Percentiles rank a stretch among this genome's conserved stretches.
Conservation (phyloP, 2,888 invertebrate genomes). For the Lumbricus terrestris region DNA sequence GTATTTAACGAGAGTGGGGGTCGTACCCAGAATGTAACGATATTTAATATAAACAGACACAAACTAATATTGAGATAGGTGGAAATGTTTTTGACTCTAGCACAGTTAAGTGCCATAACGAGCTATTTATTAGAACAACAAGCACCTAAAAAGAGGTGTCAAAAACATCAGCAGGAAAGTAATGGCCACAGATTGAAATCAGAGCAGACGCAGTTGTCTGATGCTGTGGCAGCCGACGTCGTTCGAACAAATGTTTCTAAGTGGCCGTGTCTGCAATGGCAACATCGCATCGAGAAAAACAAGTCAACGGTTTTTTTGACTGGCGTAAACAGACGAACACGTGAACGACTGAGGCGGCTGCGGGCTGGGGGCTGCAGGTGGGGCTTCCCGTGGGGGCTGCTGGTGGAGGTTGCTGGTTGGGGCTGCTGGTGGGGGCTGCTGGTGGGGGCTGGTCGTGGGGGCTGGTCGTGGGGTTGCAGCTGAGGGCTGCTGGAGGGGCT, state of each 20-base stretch:
- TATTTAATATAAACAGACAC: neutral
- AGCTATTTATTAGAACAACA: neutral
- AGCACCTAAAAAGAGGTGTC: neutral
- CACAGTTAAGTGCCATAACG: neutral
- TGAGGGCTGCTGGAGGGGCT: too few relatives aligned
- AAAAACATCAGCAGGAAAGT: neutral
- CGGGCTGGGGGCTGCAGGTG: too few relatives aligned
- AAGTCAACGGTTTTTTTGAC: neutral
- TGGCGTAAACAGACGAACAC: neutral
- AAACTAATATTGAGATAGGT: neutral
- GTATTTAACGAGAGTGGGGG: too few relatives aligned
- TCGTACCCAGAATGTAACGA: too few relatives aligned
- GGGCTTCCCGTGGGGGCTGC: too few relatives aligned
- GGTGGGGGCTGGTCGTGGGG: too few relatives aligned
- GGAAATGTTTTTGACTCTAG: neutral
- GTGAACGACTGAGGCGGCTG: neutral
- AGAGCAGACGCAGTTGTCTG: neutral
- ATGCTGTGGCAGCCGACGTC: neutral
- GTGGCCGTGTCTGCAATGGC: neutral
- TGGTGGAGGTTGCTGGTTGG: too few relatives aligned
- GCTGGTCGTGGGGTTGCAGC: too few relatives aligned
- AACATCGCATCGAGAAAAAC: neutral
- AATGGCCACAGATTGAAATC: neutral
- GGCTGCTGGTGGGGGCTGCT: too few relatives aligned
- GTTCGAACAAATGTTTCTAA: neutral